These are phyloP conservation scores for Sterna hirundo DNA, from an alignment of 2,113 vertebrate species.

Conservation along the genomic window DNA sequence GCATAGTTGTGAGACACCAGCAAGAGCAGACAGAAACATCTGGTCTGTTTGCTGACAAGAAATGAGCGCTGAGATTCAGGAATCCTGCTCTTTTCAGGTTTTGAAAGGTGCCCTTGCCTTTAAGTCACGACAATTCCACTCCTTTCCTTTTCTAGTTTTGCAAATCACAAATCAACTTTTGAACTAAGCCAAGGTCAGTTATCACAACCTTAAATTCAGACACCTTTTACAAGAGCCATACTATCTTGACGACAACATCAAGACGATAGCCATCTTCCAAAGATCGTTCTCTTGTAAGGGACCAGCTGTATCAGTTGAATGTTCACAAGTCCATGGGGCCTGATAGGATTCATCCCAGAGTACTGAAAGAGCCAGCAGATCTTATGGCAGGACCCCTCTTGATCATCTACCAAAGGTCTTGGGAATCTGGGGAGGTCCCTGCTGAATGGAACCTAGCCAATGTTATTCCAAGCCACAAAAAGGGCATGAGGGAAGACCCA, in stretches of 20 bases:
- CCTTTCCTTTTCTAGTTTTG: not conserved
- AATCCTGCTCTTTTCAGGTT: not conserved
- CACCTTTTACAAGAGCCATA: not conserved
- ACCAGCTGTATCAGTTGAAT: not conserved
- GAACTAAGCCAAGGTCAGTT: not conserved
- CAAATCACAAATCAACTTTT: not conserved
- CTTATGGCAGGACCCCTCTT: not conserved
- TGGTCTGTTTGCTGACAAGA: not conserved
- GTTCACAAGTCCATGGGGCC: not conserved
- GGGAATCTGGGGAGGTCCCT: too few species aligned
- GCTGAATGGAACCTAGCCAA: not conserved
- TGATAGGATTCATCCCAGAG: not conserved
- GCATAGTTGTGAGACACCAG: not conserved
- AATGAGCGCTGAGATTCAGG: not conserved
- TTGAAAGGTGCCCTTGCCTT: not conserved
- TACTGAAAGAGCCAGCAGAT: not conserved
- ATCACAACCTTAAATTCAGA: not conserved
- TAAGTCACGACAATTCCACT: not conserved
- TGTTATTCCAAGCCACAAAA: not conserved
- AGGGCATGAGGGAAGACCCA: not conserved
- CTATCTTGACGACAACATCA: not conserved
- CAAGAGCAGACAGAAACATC: not conserved
- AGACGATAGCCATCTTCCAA: not conserved
- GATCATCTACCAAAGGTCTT: not conserved
- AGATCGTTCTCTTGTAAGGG: not conserved